Percentiles rank a stretch among this genome's conserved stretches.
Evolutionary conservation across 2,888 invertebrate species (phyloP).

Genomic region (Diarsia brunnea): DNA sequence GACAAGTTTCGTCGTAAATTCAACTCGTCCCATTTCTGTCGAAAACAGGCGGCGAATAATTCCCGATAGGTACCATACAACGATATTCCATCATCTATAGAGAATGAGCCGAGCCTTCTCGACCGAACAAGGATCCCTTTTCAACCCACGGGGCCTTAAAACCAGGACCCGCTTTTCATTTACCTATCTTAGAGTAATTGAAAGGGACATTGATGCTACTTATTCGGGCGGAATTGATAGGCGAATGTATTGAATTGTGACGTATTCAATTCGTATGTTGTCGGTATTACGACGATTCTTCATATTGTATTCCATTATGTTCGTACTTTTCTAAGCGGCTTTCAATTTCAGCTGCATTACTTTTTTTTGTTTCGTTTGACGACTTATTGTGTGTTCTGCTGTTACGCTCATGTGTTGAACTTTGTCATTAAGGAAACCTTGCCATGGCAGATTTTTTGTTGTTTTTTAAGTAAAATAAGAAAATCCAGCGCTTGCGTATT

Average conservation of each 20-base stretch:
- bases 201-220: constrained; percentile 84
- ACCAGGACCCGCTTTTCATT: constrained; percentile 84
- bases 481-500: not conserved
- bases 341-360: constrained; percentile 48
- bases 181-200: constrained; percentile 87
- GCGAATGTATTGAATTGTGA: constrained; percentile 77
- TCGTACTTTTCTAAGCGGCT: constrained; percentile 48
- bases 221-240: constrained; percentile 85
- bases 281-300: constrained; percentile 58
- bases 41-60: constrained; percentile 77
- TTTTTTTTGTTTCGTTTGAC: constrained; percentile 36
- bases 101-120: constrained; percentile 81
- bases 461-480: not conserved
- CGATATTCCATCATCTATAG: constrained; percentile 85
- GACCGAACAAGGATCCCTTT: constrained; percentile 80
- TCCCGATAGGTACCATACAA: constrained; percentile 81
- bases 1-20: constrained; percentile 71
- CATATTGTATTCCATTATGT: constrained; percentile 57
- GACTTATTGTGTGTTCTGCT: not conserved
- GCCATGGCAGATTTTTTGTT: not conserved
- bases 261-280: constrained; percentile 69
- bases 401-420: not conserved
- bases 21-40: constrained; percentile 79
- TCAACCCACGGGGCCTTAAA: constrained; percentile 82
- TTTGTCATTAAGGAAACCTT: not conserved